phyloP scores from a whole-genome alignment of 2,888 invertebrate species.

The Euclidia mi region DNA sequence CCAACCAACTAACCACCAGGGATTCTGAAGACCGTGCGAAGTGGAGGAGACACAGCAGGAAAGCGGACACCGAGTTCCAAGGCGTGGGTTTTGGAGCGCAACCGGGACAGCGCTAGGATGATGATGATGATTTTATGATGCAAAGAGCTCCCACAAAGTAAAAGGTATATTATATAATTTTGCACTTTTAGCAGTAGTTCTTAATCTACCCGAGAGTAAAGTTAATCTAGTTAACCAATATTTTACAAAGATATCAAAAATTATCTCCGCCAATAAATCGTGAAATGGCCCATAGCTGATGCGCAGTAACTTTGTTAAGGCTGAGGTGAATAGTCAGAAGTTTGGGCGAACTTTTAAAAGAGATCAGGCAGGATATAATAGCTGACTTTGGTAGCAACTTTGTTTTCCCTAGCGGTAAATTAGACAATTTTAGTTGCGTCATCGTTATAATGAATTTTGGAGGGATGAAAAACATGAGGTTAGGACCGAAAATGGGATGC shows the following conservation, averaged over 20 bases:
- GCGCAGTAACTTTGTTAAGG: conserved; percentile 39
- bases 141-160: too few species aligned
- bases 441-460: conserved; percentile 35
- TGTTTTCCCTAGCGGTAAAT: conserved; percentile 48
- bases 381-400: conserved; percentile 37
- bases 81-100: too few species aligned
- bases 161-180: too few species aligned
- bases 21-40: too few species aligned
- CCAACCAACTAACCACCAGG: too few species aligned
- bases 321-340: conserved; percentile 36
- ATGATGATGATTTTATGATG: too few species aligned
- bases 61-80: too few species aligned
- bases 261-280: conserved; percentile 32
- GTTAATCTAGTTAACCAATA: neutral
- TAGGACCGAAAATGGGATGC: neutral
- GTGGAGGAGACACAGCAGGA: too few species aligned
- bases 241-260: conserved; percentile 7
- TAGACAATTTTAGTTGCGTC: conserved; percentile 38
- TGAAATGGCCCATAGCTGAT: conserved; percentile 29
- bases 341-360: conserved; percentile 42
- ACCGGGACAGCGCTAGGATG: too few species aligned
- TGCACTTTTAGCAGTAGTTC: too few species aligned
- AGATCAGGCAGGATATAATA: conserved; percentile 45
- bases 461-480: neutral
- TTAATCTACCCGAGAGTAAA: too few species aligned